Evolutionary conservation across 2,113 vertebrate species (phyloP), one percentile per base, ranked within the genome.

Genomic region (Oreochromis tanganicae): DNA sequence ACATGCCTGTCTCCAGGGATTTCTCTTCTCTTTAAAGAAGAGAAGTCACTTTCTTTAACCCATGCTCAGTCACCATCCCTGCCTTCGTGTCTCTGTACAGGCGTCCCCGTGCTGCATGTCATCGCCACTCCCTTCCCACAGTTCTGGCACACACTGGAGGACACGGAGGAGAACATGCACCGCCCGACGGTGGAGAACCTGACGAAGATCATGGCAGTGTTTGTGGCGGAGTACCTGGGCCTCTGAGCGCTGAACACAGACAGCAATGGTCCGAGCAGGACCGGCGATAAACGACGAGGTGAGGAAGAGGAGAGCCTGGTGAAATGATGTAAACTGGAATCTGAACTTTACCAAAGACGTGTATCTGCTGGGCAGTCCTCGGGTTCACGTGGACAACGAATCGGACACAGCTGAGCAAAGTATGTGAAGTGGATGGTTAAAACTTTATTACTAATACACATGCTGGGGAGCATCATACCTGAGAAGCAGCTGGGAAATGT

Each of bases 111-210:
- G 63, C 96, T 98, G 1, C 98, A 99, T 38, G 81, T 99, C 85
- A 98, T 98, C 57, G 88, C 98, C n/a, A 97, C 96, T 0, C 98
- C 98, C 13, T 99, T 99, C 96, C 98, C 98, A 0, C 38, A 91
- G 1, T 97, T 98, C 86, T 99, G 98, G 98, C 98, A 98, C 92
- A 98, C 97, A 0, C 63, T 96, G 14, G 95, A 97, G 0, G 98
- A 98, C 95, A 97, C 94, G 0, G 97, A 97, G 89, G 96, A 95
- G 86, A 98, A 97, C 87, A 96, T 98, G 93, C 97, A 98, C 91
- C 95, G 95, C 0, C 97, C 97, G 29, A 98, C 98, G 0, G 91
- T 98, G 7, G 96, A 97, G 85, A 98, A 98, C 94, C 96, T 99
- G 57, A 97, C 96, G 84, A 97, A 96, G 85, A 96, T 98, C 95